Evolutionary conservation across 2,888 invertebrate genomes (phyloP).

Genomic region (Spicauda simplicius): DNA sequence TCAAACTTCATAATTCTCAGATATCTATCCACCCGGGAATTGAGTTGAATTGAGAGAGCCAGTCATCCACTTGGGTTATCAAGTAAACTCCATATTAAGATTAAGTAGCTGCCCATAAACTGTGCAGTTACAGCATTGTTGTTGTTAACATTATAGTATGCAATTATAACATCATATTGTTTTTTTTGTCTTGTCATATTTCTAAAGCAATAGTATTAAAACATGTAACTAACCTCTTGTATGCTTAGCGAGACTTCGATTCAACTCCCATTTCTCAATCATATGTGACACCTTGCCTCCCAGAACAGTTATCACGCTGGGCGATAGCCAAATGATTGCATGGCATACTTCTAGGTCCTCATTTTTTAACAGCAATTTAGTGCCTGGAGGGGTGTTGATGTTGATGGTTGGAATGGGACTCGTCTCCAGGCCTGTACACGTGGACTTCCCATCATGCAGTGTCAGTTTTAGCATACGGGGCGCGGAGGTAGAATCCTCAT

Average conservation of each 20-base stretch:
- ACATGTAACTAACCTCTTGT: conserved; percentile 76
- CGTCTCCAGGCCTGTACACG: conserved; percentile 91
- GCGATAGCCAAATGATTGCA: conserved; percentile 89
- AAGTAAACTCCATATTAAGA: too few relatives aligned
- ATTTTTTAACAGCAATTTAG: conserved; percentile 87
- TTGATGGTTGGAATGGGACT: conserved; percentile 89
- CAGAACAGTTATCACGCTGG: conserved; percentile 88
- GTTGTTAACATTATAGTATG: too few relatives aligned
- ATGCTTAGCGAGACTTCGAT: conserved; percentile 86
- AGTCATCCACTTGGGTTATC: too few relatives aligned
- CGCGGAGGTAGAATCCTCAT: conserved; percentile 92
- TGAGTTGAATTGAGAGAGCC: too few relatives aligned
- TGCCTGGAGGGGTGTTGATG: conserved; percentile 95
- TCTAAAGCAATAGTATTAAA: conserved; percentile 44
- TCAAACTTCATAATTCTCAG: too few relatives aligned
- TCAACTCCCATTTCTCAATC: conserved; percentile 95
- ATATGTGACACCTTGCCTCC: conserved; percentile 94
- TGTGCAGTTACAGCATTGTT: too few relatives aligned
- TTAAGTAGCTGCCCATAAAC: too few relatives aligned
- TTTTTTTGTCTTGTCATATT: too few relatives aligned
- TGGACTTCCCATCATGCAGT: conserved; percentile 93
- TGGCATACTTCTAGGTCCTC: conserved; percentile 85
- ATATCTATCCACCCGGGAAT: too few relatives aligned
- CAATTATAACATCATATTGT: too few relatives aligned
- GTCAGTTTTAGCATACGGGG: conserved; percentile 94